Evolutionary conservation across 1,140 invertebrate species (phyloP), one percentile per base, ranked within the genome.

Genomic region (Leucophenga varia): DNA sequence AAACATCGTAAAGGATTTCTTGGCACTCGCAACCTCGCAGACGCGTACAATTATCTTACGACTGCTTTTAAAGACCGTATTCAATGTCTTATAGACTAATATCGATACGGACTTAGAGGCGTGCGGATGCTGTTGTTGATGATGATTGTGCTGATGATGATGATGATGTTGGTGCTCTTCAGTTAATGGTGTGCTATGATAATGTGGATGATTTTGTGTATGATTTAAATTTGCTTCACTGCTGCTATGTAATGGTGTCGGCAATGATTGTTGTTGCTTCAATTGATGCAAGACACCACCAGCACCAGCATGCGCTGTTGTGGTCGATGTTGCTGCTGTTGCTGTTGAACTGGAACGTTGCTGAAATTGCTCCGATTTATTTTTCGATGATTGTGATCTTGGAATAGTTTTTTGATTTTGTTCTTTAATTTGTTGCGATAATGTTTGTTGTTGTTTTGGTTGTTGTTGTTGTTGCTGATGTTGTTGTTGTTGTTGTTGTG

Each of bases 1-100:
- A 57, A 90, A 87, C 86, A 90, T 89, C 25, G 78, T 79, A 55
- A 75, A 69, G 34, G 69, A 58, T 18, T 76, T 75, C 49, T 75
- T 75, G 22, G 63, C 57, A 52, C 65, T 75, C 32, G 73, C 73
- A n/a, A 75, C 72, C 44, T 75, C 73, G 40, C 73, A 75, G 18
- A 75, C 73, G 19, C 73, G 70, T 13, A 75, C 57, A 37, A 75
- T 75, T 45, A 75, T 74, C 50, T 74, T 75, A 20, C 73, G 72
- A 41, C 73, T 75, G 53, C 70, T 75, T 52, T 74, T 75, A 54
- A 75, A 74, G 37, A 75, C 73, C 38, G 73, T 74, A 45, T 75
- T 75, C 41, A 75, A 32, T 1, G 73, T 75, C 56, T 75, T 75
- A 41, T 74, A 75, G 22, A 75, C 72, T 7, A 75, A 50, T 22